Evolutionary conservation across 1,140 invertebrate species (phyloP), one percentile per base, ranked within the genome.

Genomic region (Ceratoteleas bidentatus): DNA sequence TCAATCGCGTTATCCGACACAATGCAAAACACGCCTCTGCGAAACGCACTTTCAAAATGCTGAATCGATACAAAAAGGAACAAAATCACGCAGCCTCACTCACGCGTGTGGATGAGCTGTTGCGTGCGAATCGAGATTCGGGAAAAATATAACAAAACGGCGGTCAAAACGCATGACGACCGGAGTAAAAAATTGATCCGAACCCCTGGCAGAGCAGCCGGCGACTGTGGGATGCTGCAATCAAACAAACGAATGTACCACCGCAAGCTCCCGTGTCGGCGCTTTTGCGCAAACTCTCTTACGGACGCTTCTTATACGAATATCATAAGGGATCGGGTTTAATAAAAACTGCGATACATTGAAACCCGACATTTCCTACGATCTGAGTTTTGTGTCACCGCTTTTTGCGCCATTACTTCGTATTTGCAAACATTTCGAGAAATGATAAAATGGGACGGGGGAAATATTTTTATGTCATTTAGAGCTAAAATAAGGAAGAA

Each of bases 171-270:
- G 9, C 52, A 34, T 16, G 9, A 54, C 24, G 15, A 24, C 11
- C 24, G 24, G 24, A 4, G 24, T 2, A 75, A 58, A 75, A 50
- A 49, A n/a, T 68, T 38, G 52, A 54, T 34, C 38, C 54, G 68
- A 76, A 38, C 62, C 13, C 33, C 56, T 68, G 56, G 13, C 56
- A 76, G 66, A 57, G 64, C 56, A 66, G 64, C 62, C 73, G 73
- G 73, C 62, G 14, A 76, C 73, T 76, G 64, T 43, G 49, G 56
- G 73, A 68, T 76, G 73, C 73, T 76, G 73, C 62, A 61, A 76
- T 68, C 61, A 66, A 58, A 75, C 49, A 61, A 49, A 62, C 60
- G 40, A 56, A 75, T 47, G 53, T 40, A 45, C 33, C 54, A 43
- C 72, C 45, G 61, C 56, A 75, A 75, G 45, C 72, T 75, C 34